Conservation (phyloP, 2,113 vertebrate genomes). For the Zosterops pallidus region DNA sequence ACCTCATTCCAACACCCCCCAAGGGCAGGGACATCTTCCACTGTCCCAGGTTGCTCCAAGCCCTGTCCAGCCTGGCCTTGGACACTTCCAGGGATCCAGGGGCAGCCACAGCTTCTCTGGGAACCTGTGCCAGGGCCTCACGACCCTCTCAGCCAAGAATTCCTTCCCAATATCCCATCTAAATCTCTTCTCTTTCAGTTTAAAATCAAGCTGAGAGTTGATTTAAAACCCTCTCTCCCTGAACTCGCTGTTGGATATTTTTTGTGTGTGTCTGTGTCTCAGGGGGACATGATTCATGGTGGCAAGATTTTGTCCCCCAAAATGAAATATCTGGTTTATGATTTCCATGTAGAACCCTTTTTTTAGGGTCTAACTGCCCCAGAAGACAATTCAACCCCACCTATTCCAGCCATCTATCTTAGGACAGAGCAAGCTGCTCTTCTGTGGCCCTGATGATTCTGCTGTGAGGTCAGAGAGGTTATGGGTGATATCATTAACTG, state of each 20-base stretch:
- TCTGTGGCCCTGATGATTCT: background rate
- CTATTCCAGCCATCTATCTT: background rate
- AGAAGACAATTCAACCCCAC: background rate
- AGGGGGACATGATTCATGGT: accelerated
- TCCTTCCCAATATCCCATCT: background rate
- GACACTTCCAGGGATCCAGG: background rate
- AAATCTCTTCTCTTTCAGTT: background rate
- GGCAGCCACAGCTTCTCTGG: background rate
- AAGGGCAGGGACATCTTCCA: background rate
- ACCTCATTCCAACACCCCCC: too few relatives aligned
- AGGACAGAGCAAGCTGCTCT: background rate
- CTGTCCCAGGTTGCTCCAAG: accelerated
- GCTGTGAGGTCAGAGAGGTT: background rate
- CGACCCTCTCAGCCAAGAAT: background rate
- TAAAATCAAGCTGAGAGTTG: background rate
- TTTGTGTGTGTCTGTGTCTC: accelerated
- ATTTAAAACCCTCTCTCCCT: background rate
- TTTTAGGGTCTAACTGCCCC: background rate
- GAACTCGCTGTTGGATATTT: accelerated
- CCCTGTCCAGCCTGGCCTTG: accelerated
- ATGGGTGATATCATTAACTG: background rate
- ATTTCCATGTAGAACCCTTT: background rate
- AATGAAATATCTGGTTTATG: background rate
- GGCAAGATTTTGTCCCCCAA: background rate
- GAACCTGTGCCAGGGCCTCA: accelerated